Base-by-base conservation (phyloP, 2,888 invertebrate genomes). In the Drosophila gaucha region DNA sequence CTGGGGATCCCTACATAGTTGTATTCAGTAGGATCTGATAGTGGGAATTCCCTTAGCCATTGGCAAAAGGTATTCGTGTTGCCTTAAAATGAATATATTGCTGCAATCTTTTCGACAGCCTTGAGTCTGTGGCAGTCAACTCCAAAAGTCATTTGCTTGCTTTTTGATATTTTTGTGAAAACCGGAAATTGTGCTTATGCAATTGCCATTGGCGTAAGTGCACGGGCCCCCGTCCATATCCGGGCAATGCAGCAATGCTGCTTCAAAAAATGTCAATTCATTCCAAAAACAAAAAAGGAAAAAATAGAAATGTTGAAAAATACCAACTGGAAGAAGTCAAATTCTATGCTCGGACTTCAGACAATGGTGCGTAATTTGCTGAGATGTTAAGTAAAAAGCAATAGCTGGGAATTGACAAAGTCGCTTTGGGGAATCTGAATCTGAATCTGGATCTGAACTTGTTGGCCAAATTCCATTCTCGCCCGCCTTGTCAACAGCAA, bases 381-480 rank as follows among this genome's bases (percentile, higher is more conserved):
- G 75, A 86, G 66, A 77, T 74, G 70, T 68, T 74, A 74, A 86
- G 74, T 68, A 86, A 84, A 80, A 80, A 65, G 74, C 80, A 83
- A 86, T 86, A 70, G 79, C 80, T 67, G 85, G 67, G 66, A 80
- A 86, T 86, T 84, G 87, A 77, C 80, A 86, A 74, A 66, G 84
- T 76, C 68, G 51, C 69, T 49, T 51, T 20, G 64, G 66, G 58
- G 50, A 43, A 58, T 30, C 59, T 35, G 59, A 16, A 46, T 31
- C 18, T 31, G 46, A 4, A 20, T 44, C 44, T 30, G 44, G 39
- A 43, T 66, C 51, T 31, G 39, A 55, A 35, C 49, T 50, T 30
- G 38, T 38, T 28, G 28, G 20, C 47, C 28, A n/a, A 38, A 47
- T 33, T 39, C 50, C 16, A 9, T 26, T 20, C 14, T 20, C 35